Evolutionary conservation across 2,888 invertebrate species (phyloP).

Genomic region (Strigamia crassipes): DNA sequence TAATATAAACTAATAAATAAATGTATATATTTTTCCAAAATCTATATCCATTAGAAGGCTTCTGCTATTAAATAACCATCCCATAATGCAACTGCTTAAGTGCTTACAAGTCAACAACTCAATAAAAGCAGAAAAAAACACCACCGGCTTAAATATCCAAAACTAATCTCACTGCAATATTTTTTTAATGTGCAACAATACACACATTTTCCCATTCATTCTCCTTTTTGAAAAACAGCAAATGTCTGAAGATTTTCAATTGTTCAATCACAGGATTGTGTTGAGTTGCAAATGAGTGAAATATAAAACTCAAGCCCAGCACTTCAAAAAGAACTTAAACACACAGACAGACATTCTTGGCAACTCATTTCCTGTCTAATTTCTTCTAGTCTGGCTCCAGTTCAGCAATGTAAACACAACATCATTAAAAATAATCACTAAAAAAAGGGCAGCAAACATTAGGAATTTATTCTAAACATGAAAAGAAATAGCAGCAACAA

Average conservation of each 20-base stretch:
- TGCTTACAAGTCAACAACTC: background rate
- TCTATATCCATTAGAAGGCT: background rate
- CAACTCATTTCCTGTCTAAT: slow-evolving; percentile 9
- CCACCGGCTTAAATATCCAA: background rate
- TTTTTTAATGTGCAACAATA: background rate
- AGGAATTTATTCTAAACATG: too few relatives aligned
- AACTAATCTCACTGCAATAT: background rate
- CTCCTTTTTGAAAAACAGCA: too few relatives aligned
- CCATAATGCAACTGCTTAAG: background rate
- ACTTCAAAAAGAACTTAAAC: background rate
- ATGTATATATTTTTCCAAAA: too few relatives aligned
- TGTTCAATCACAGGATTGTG: too few relatives aligned
- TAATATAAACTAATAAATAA: too few relatives aligned
- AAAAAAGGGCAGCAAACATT: background rate
- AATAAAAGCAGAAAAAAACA: background rate
- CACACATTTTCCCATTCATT: too few relatives aligned
- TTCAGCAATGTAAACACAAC: background rate
- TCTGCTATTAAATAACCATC: background rate
- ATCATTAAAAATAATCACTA: background rate
- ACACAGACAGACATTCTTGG: background rate
- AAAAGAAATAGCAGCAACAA: too few relatives aligned
- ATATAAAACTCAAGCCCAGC: background rate
- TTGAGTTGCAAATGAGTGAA: background rate
- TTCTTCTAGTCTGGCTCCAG: background rate
- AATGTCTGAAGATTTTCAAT: too few relatives aligned